Base-by-base conservation (phyloP, 1,140 invertebrate species). In the Idris sp. region DNA sequence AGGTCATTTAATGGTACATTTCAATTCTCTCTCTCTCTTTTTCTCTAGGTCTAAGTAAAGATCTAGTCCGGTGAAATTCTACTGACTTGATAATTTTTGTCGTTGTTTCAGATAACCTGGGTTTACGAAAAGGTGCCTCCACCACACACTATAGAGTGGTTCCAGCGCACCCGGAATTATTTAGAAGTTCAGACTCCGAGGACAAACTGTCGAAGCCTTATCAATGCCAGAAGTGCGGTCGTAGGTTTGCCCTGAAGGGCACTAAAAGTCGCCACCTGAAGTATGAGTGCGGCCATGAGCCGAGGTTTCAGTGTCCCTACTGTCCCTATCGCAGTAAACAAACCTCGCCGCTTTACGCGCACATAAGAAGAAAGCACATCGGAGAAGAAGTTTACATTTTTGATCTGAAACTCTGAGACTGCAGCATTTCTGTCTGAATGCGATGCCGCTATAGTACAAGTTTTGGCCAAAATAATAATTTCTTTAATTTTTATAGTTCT, bases 201-300 rank as follows among this genome's bases (percentile, higher is more conserved):
- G 54, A 53, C 5, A 59, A 22, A 36, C 7, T 46, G 35, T 35
- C 33, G 5, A 89, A 88, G 78, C 89, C 90, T 77, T 92, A 93
- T 81, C 90, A 91, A 73, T 94, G 92, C 83, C 89, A 91, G 48
- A 92, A 92, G 78, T 94, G 93, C 84, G 92, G 92, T 56, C 90
- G 93, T 38, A 89, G 92, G 10, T 94, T 94, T 84, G 93, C 94
- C 79, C 85, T 94, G 40, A 94, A 94, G 84, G 93, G 92, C 25
- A 94, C 93, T 61, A 88, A 93, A 79, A 89, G 92, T 33, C 94
- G 94, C 77, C 93, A 94, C 79, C 91, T 94, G 84, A 94, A 94
- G 83, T 94, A 93, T 91, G 93, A 95, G 82, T 95, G 93, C 83
- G 93, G 92, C 68, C 93, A 93, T 84, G 92, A 93, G 83, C 92